These are phyloP conservation scores for Nesogale talazaci DNA, from an alignment of 2,113 vertebrate genomes.

Conservation along the genomic window DNA sequence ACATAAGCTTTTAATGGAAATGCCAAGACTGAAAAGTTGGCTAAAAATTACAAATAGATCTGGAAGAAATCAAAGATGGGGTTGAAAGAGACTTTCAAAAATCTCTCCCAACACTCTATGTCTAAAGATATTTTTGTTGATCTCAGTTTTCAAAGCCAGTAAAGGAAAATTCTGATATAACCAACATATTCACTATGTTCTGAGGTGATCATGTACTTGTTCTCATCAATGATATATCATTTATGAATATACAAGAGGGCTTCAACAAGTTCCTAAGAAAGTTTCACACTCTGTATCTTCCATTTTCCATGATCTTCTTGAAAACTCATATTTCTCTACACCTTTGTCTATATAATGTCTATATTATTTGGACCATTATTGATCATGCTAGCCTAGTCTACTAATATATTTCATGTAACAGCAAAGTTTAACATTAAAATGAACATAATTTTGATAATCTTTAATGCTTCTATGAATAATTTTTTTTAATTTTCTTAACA, in stretches of 20 bases:
- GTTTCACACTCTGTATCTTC: no score
- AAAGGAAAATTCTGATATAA: no score
- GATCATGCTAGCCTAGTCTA: not conserved
- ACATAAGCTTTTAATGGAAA: not conserved
- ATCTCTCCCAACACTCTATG: not conserved
- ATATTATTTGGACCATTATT: not conserved
- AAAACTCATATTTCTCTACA: not conserved
- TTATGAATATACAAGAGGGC: no score
- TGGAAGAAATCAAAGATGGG: not conserved
- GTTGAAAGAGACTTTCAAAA: not conserved
- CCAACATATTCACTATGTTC: not conserved
- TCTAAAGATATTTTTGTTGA: not conserved
- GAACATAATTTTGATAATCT: not conserved
- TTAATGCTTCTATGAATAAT: not conserved
- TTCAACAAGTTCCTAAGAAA: no score
- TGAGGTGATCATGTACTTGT: not conserved
- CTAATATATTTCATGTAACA: not conserved
- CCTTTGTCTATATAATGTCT: not conserved
- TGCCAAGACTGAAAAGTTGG: not conserved
- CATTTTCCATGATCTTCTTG: no score
- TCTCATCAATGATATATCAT: not conserved
- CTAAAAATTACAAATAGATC: not conserved
- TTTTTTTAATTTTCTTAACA: no score
- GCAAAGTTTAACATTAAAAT: not conserved
- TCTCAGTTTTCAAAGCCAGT: not conserved